phyloP scores from a whole-genome alignment of 2,888 invertebrate genomes.

The Gymnosoma rotundatum region DNA sequence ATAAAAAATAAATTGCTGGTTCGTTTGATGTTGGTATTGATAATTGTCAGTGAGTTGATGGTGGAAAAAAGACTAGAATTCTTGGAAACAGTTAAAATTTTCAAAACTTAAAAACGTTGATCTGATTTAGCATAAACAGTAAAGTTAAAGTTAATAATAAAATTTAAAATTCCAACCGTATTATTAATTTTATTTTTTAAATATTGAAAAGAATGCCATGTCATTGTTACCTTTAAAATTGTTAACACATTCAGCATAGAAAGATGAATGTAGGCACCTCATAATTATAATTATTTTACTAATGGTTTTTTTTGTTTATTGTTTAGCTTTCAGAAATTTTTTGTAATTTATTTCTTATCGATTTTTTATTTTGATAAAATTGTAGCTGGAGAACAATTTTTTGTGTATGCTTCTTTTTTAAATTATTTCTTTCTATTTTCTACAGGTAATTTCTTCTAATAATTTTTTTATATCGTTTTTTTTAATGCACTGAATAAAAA shows the following conservation, averaged over 20 bases:
- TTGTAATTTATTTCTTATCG: too few relatives aligned
- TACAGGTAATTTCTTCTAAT: too few relatives aligned
- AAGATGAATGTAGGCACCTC: neutral
- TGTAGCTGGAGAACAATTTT: too few relatives aligned
- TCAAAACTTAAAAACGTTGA: neutral
- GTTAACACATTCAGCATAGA: neutral
- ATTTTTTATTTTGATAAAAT: too few relatives aligned
- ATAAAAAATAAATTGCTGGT: neutral
- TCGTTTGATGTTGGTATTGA: neutral
- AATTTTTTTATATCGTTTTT: too few relatives aligned
- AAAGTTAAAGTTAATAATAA: slow-evolving; percentile 1
- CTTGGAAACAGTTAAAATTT: neutral
- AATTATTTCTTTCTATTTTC: too few relatives aligned
- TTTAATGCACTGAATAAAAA: too few relatives aligned
- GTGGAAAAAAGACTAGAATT: neutral
- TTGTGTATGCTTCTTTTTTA: too few relatives aligned
- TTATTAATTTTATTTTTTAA: neutral
- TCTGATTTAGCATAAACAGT: neutral
- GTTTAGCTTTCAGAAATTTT: too few relatives aligned
- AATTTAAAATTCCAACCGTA: neutral
- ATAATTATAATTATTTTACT: neutral
- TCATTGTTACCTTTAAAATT: neutral
- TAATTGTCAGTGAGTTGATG: neutral
- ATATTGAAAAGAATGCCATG: neutral
- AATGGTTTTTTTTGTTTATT: neutral